Base-by-base conservation (phyloP, 2,888 invertebrate species). In the Zele albiditarsus region DNA sequence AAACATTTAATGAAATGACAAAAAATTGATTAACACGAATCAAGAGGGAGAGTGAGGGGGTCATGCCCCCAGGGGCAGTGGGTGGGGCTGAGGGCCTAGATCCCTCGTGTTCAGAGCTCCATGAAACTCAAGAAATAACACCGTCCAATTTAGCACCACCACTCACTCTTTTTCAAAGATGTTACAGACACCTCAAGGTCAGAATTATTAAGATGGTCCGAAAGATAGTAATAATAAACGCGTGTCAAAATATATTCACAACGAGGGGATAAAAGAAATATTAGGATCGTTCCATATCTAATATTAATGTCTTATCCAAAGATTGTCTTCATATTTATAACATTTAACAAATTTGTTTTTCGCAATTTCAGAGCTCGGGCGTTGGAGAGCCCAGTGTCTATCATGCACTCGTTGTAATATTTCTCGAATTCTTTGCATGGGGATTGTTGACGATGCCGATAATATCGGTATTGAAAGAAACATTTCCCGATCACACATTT, bases 371-470 rank as follows among this genome's bases (percentile, higher is more conserved):
- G 94, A 94, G 93, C 84, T 94, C 94, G 84, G 97, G 97, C 83
- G 95, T 97, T 88, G 97, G 97, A 81, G 95, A 96, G 90, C 98
- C 99, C 80, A 97, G 97, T 89, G 95, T 99, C 80, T 98, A 97
- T 91, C 99, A 99, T 94, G 99, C 99, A 79, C 92, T 99, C 89
- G 95, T 99, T 89, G 98, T 99, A 87, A 99, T 99, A 91, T 99
- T 99, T 92, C 92, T 99, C 90, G 99, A 99, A 91, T 99, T 99
- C 91, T 99, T 99, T 91, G 98, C 99, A 82, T 99, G 99, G 99
- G 99, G 99, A 72, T 93, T 99, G 82, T 93, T 99, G 81, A 99
- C 99, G 80, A 97, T 98, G 93, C 99, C 99, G 76, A 96, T 99
- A 87, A 99, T 99, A 89, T 91, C 88, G 74, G 97, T 97, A 84